phyloP scores from a whole-genome alignment of 2,113 vertebrate genomes.

The Apeltes quadracus region DNA sequence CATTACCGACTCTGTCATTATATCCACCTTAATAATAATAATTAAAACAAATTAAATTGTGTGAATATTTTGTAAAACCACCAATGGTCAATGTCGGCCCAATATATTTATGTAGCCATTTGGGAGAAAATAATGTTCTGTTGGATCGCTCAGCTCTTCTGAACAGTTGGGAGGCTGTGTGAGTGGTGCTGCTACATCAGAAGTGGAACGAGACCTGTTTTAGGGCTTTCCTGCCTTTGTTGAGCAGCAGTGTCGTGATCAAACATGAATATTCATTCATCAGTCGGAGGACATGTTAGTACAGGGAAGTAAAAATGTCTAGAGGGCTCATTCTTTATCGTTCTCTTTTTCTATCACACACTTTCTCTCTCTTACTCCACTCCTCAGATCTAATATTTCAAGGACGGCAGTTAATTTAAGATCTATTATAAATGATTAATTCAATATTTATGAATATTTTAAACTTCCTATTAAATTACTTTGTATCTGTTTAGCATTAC shows the following conservation, averaged over 20 bases:
- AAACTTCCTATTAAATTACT: constrained; percentile 83
- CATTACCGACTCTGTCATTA: background rate
- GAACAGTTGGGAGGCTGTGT: constrained; percentile 15
- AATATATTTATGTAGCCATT: background rate
- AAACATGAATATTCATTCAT: constrained; percentile 80
- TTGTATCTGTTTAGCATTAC: constrained; percentile 82
- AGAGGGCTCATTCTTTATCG: constrained; percentile 78
- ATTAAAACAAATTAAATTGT: background rate
- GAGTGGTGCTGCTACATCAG: constrained; percentile 47
- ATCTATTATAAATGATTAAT: constrained; percentile 87
- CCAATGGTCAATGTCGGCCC: background rate
- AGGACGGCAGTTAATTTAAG: constrained; percentile 83
- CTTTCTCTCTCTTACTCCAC: constrained; percentile 52
- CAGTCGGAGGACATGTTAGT: constrained; percentile 77
- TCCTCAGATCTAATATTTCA: constrained; percentile 81
- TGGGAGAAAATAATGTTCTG: background rate
- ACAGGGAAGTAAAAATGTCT: constrained; percentile 78
- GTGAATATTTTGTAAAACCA: background rate
- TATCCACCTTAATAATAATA: background rate
- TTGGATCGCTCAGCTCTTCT: background rate
- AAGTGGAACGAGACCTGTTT: constrained; percentile 63
- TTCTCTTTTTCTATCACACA: constrained; percentile 66
- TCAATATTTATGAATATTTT: constrained; percentile 87
- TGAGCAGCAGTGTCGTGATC: constrained; percentile 68
- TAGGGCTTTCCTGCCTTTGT: constrained; percentile 64